Conservation (phyloP, 2,888 invertebrate genomes). For the Leptodirus hochenwartii region DNA sequence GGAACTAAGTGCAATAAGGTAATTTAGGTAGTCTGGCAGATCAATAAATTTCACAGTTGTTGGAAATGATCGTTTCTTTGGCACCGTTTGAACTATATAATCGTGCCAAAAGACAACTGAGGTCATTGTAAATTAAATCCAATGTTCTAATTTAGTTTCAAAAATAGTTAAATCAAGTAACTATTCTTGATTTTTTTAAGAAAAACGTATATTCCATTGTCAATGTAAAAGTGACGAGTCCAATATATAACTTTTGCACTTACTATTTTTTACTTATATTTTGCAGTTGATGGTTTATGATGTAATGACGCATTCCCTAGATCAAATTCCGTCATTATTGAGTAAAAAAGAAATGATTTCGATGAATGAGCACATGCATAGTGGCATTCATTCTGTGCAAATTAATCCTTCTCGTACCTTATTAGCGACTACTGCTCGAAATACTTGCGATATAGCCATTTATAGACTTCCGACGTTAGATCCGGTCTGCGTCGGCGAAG, state of each 20-base stretch:
- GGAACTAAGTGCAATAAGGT: constrained; percentile 97
- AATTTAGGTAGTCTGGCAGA: constrained; percentile 14
- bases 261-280: constrained; percentile 5
- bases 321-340: constrained; percentile 74
- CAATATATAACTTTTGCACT: background rate
- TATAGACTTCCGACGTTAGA: constrained; percentile 84
- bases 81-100: background rate
- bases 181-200: too few relatives aligned
- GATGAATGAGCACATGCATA: constrained; percentile 43
- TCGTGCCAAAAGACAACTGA: too few relatives aligned
- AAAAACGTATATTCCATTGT: too few relatives aligned
- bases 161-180: too few relatives aligned
- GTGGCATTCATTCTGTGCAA: constrained; percentile 86
- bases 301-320: constrained; percentile 67
- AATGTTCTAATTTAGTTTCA: background rate
- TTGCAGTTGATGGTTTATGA: constrained; percentile 78
- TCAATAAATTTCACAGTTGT: too few relatives aligned
- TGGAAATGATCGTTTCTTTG: background rate
- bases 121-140: background rate
- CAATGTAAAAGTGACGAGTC: too few relatives aligned
- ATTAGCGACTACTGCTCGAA: constrained; percentile 79
- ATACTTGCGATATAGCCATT: constrained; percentile 84
- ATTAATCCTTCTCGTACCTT: constrained; percentile 84
- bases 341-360: constrained; percentile 38
- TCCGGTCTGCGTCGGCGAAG: constrained; percentile 84